Conservation (phyloP, 2,888 invertebrate genomes). For the Dynastes tityus region DNA sequence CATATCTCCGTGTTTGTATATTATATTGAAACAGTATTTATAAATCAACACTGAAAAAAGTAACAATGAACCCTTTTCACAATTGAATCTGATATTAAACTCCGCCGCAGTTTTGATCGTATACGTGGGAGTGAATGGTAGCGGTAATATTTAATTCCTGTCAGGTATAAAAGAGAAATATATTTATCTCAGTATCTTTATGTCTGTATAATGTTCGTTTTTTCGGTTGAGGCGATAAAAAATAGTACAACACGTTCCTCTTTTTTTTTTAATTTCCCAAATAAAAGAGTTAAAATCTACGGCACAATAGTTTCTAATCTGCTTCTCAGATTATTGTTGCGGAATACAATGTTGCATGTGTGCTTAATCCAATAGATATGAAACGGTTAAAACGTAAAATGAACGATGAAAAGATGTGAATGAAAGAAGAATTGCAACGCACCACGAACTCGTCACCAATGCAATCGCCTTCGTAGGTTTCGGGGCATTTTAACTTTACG, state of each 20-base stretch:
- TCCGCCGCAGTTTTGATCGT: constrained; percentile 35
- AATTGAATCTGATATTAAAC: constrained; percentile 51
- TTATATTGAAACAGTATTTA: constrained; percentile 46
- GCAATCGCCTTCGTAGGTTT: no score
- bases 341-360: constrained; percentile 25
- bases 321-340: constrained; percentile 46
- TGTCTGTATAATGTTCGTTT: constrained; percentile 49
- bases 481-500: no score
- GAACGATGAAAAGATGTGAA: background rate
- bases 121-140: constrained; percentile 61
- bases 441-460: no score
- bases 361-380: constrained; percentile 1
- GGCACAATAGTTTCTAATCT: constrained; percentile 49
- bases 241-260: constrained; percentile 39
- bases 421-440: background rate
- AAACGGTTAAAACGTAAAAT: background rate
- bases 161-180: constrained; percentile 60
- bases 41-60: constrained; percentile 47
- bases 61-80: constrained; percentile 53
- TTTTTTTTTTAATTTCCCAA: constrained; percentile 39
- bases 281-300: constrained; percentile 48
- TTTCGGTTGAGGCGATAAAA: constrained; percentile 47
- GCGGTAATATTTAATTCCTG: constrained; percentile 60
- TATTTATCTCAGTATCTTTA: constrained; percentile 60
- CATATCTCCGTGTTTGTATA: constrained; percentile 34